Percentiles rank a stretch among this genome's conserved stretches.
Evolutionary conservation across 2,888 invertebrate genomes (phyloP).

Genomic region (Euclidia mi): DNA sequence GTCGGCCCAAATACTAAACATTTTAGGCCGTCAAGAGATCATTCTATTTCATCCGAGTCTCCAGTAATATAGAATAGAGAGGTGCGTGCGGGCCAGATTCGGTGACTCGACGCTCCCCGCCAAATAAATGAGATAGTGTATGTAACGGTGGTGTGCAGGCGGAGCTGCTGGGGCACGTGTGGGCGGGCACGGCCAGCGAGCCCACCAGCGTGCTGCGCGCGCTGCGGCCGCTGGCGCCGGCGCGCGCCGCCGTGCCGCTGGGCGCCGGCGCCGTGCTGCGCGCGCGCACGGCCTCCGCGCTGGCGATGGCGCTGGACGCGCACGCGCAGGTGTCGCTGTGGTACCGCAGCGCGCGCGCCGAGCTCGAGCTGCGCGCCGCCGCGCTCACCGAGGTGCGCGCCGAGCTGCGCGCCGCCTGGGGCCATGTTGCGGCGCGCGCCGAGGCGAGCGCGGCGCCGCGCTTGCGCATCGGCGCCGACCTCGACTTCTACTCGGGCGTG

Average conservation of each 20-base stretch:
- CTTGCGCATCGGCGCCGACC: constrained; percentile 62
- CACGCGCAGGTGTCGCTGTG: constrained; percentile 46
- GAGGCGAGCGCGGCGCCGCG: constrained; percentile 29
- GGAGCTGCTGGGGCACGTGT: constrained; percentile 79
- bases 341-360: constrained; percentile 58
- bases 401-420: constrained; percentile 60
- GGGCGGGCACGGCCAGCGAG: constrained; percentile 76
- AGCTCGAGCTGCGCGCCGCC: constrained; percentile 29
- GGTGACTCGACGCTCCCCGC: no score
- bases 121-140: no score
- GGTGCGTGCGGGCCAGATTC: no score
- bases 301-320: constrained; percentile 53
- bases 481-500: constrained; percentile 76
- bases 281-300: constrained; percentile 37
- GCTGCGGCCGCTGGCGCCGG: constrained; percentile 28
- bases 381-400: constrained; percentile 43
- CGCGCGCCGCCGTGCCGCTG: constrained; percentile 33
- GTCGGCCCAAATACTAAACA: no score
- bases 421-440: constrained; percentile 37
- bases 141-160: constrained; percentile 58
- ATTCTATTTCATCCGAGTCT: no score
- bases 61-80: no score
- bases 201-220: constrained; percentile 74
- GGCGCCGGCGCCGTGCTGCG: constrained; percentile 38
- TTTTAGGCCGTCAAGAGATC: no score